Base-by-base conservation (phyloP, 2,888 invertebrate genomes). In the Cephus sareptanus region DNA sequence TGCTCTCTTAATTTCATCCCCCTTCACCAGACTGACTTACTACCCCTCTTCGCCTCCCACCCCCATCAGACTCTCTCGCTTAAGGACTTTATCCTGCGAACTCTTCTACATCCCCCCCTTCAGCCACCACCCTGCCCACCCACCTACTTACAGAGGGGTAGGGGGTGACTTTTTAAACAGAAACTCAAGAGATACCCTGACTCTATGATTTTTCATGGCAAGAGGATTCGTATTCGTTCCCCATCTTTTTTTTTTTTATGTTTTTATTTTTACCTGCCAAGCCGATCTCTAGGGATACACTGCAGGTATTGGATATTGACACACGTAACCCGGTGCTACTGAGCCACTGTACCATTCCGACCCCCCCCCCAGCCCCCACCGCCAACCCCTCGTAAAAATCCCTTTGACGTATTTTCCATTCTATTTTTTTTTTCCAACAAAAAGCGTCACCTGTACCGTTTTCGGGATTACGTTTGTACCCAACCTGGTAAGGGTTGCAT, bases 381-480 rank as follows among this genome's bases (percentile, higher is more conserved):
- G 79, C 75, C 80, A 79, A 81, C 77, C 78, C 81, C 80, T 82
- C 82, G 79, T 70, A 33, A 33, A 30, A 33, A 30, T 70, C 70
- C 30, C 30, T 70, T 33, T 33, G 33, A 30, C 70, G 31, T 70
- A 70, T 70, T 70, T 70, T 70, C 30, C 70, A 30, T 70, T 70
- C 31, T 33, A 4, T 30, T 23, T 30, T 70, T 33, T 85, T 87
- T 86, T 85, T 79, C 82, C 82, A 82, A 84, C 84, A 81, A 83
- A 78, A 86, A 82, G 85, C 86, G 84, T 90, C 90, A 90, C 90
- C 90, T 90, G 90, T 90, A 86, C 86, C 87, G 82, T 87, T 89
- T 87, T 88, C 84, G 81, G 90, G 90, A 90, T 90, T 90, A 90
- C 89, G 87, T 89, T 89, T 89, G 90, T 90, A 86, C 40, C 40